Evolutionary conservation across 2,113 vertebrate genomes (phyloP), one percentile per base, ranked within the genome.

Genomic region (Blennius ocellaris): DNA sequence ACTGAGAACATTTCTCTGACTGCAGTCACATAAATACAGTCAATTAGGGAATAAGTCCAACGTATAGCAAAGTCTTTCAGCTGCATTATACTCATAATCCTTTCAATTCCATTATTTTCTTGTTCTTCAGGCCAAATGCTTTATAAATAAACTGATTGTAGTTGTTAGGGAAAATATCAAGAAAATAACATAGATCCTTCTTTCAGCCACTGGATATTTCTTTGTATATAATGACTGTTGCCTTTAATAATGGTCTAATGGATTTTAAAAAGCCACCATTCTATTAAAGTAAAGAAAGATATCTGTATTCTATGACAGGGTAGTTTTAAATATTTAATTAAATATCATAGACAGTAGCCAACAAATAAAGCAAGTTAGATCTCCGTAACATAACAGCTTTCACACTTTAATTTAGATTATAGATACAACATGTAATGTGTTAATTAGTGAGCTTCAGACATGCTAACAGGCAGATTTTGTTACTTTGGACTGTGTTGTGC

Each of bases 1-100:
- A 39, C 56, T 44, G 21, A 30, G 52, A 76, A 50, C 41, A 36
- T 50, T 45, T 43, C 30, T 81, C 44, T 36, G 56, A 53, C 58
- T 52, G 49, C 60, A 51, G 57, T 78, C 11, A 58, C 48, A 65
- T 16, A 50, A 11, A 54, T 45, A 16, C 48, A 52, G 30, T 52
- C 6, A 61, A 48, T 49, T 8, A 14, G 6, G 7, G 37, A 56
- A 67, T 50, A 40, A 47, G 8, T 68, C 14, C 51, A 11, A 36
- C 48, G 11, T 1, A 30, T 16, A 30, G 47, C 12, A 38, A 40
- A 47, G 15, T 58, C 6, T 59, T 10, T 55, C 49, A 53, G 37
- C 10, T n/a, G 38, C n/a, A 15, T 49, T 30, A 44, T 40, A 11
- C 7, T 39, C 51, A 38, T 15, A 14, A 59, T 48, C 5, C 41